Conservation (phyloP, 2,113 vertebrate genomes). For the Agelaius tricolor region DNA sequence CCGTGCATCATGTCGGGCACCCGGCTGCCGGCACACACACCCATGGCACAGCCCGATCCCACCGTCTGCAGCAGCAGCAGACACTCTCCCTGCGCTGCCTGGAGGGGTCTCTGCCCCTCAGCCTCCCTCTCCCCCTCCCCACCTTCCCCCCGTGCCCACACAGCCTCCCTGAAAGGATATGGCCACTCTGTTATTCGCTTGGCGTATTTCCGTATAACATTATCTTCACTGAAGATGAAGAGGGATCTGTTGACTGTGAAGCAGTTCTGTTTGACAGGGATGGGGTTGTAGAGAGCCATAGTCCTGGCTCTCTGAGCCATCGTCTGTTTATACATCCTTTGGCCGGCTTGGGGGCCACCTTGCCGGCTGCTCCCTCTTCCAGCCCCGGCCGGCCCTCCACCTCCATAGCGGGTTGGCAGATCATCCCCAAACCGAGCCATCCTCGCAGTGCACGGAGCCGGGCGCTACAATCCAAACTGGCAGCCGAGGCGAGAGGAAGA, state of each 20-base stretch:
- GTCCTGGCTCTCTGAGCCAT: conserved; percentile 96
- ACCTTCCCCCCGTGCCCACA: neutral
- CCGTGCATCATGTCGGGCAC: neutral
- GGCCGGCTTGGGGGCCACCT: conserved; percentile 84
- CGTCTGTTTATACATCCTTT: conserved; percentile 91
- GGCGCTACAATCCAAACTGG: conserved; percentile 80
- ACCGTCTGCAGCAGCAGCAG: neutral
- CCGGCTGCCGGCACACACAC: neutral
- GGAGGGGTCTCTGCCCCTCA: neutral
- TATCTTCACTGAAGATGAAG: conserved; percentile 98
- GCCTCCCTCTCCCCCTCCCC: neutral
- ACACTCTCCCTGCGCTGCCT: neutral
- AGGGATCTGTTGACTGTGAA: conserved; percentile 96
- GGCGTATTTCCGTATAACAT: conserved; percentile 95
- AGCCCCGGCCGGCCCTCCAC: conserved; percentile 76
- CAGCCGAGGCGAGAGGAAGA: conserved; percentile 75
- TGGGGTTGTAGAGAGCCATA: conserved; percentile 98
- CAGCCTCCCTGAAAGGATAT: conserved; percentile 86
- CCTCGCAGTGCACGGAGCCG: conserved; percentile 71
- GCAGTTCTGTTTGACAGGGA: conserved; percentile 96
- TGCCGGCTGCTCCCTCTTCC: conserved; percentile 82
- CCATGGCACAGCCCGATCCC: neutral
- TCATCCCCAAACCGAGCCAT: conserved; percentile 98
- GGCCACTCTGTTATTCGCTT: conserved; percentile 99
- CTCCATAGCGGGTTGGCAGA: conserved; percentile 86